These are phyloP conservation scores for Oeneis ivallda DNA, from an alignment of 2,888 invertebrate species.

Conservation along the genomic window DNA sequence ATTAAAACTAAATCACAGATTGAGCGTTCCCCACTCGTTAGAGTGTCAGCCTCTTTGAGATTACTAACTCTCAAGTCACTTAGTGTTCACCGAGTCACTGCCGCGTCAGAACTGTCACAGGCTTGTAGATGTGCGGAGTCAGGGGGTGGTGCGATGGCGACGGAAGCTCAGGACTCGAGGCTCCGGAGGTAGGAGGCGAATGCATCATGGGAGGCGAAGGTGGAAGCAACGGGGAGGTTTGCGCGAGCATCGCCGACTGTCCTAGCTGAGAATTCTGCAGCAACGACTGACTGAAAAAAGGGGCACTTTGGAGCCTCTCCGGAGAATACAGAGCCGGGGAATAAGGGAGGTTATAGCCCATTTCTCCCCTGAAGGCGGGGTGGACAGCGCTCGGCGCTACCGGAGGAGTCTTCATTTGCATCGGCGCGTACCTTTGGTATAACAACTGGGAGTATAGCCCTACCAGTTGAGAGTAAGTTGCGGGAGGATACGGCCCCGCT, in stretches of 20 bases:
- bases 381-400: conserved; percentile 79
- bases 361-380: conserved; percentile 73
- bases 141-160: conserved; percentile 67
- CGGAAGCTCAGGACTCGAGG: conserved; percentile 70
- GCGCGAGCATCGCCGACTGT: conserved; percentile 55
- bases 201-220: conserved; percentile 69
- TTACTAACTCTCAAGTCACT: conserved; percentile 23
- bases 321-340: conserved; percentile 60
- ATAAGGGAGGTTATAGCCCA: conserved; percentile 71
- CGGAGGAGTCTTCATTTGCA: conserved; percentile 77
- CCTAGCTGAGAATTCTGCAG: conserved; percentile 52
- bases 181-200: conserved; percentile 65
- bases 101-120: conserved; percentile 81
- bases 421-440: conserved; percentile 85
- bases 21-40: conserved; percentile 50
- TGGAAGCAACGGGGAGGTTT: conserved; percentile 53
- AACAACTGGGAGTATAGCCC: conserved; percentile 84
- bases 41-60: conserved; percentile 50
- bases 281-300: conserved; percentile 59
- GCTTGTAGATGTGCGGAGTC: conserved; percentile 77
- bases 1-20: conserved; percentile 76
- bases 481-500: conserved; percentile 81
- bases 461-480: conserved; percentile 81
- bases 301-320: conserved; percentile 59
- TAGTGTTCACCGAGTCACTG: conserved; percentile 56